These are phyloP conservation scores for Oscheius myriophilus DNA, from an alignment of 2,888 invertebrate genomes.

Conservation along the genomic window DNA sequence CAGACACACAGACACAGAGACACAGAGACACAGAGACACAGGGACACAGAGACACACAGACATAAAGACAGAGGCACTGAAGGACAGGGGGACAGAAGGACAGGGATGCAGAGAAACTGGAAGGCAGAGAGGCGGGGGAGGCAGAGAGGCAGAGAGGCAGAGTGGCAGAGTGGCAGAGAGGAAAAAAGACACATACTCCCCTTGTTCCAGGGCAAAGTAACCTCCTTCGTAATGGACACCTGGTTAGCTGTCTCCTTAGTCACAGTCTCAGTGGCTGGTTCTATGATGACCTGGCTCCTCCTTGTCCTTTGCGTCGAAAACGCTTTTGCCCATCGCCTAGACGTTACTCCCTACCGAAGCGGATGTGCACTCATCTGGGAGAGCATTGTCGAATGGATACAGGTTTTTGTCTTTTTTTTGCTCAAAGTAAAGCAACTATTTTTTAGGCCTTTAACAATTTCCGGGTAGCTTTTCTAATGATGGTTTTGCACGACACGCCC, in stretches of 20 bases:
- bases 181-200: not conserved
- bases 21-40: not conserved
- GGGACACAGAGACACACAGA: not conserved
- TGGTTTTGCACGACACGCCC: constrained; percentile 68
- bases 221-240: constrained; percentile 64
- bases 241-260: constrained; percentile 63
- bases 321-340: constrained; percentile 68
- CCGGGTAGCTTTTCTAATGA: constrained; percentile 69
- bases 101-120: not conserved
- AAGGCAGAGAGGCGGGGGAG: not conserved
- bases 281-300: constrained; percentile 66
- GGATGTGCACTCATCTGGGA: constrained; percentile 68
- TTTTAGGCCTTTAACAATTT: constrained; percentile 69
- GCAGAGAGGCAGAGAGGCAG: not conserved
- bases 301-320: constrained; percentile 70
- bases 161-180: not conserved
- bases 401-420: constrained; percentile 38
- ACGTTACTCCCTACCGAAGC: constrained; percentile 67
- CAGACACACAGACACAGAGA: not conserved
- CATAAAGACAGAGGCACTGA: not conserved
- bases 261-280: constrained; percentile 58
- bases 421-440: not conserved
- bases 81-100: not conserved
- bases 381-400: constrained; percentile 67
- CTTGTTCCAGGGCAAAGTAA: constrained; percentile 54